Evolutionary conservation across 2,888 invertebrate genomes (phyloP).

Genomic region (Drosophila anomalata): DNA sequence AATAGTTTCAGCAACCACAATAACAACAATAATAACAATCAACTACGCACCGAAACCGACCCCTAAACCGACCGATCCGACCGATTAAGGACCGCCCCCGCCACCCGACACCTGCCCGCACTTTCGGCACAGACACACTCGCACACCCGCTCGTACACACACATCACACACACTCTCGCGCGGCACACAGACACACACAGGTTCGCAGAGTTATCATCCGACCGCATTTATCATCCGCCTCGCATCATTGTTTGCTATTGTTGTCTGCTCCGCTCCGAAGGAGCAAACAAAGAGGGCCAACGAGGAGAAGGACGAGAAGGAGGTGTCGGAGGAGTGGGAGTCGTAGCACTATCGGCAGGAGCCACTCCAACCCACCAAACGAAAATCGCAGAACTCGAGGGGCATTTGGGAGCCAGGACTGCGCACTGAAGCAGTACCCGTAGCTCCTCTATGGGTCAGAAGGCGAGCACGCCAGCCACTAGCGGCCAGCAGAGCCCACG

Average conservation of each 20-base stretch:
- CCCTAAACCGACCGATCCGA: conserved; percentile 11
- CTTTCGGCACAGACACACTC: conserved; percentile 34
- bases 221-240: conserved; percentile 49
- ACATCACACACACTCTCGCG: conserved; percentile 34
- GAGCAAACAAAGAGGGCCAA: conserved; percentile 30
- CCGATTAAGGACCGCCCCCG: conserved; percentile 4
- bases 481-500: conserved; percentile 88
- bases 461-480: conserved; percentile 91
- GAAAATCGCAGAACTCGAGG: conserved; percentile 5
- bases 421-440: conserved; percentile 6
- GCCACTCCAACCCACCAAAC: background rate
- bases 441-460: conserved; percentile 89
- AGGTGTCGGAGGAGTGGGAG: conserved; percentile 15
- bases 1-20: conserved; percentile 33
- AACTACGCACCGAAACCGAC: conserved; percentile 48
- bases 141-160: conserved; percentile 33
- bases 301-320: conserved; percentile 4
- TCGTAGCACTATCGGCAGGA: conserved; percentile 11
- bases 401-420: conserved; percentile 26
- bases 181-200: conserved; percentile 37
- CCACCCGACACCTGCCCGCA: conserved; percentile 9
- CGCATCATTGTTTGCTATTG: conserved; percentile 70
- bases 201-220: conserved; percentile 59
- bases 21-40: conserved; percentile 25
- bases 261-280: conserved; percentile 63